phyloP scores from a whole-genome alignment of 37 sponge, comb jelly and placozoan genomes.

The Mnemiopsis leidyi region DNA sequence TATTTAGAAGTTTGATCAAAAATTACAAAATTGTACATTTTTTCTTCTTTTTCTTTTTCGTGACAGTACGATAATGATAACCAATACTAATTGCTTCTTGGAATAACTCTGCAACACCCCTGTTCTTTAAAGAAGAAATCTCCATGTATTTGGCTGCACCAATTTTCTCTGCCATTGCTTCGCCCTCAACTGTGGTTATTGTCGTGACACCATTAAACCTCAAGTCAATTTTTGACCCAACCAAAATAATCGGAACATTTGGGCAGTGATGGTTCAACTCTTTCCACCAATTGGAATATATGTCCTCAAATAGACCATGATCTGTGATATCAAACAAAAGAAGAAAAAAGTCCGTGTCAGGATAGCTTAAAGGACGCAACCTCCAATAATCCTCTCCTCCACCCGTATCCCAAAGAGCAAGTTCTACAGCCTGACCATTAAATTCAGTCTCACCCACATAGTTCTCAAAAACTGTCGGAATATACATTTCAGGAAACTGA shows the following conservation, averaged over 20 bases:
- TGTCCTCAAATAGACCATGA: background rate
- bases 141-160: slow-evolving; percentile 38
- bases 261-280: background rate
- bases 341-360: background rate
- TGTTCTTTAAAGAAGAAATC: background rate
- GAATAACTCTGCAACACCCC: background rate
- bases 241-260: background rate
- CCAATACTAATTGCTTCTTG: background rate
- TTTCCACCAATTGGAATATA: background rate
- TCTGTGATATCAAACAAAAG: background rate
- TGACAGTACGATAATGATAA: background rate
- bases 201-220: background rate
- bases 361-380: background rate
- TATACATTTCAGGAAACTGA: background rate
- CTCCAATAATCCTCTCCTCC: slow-evolving; percentile 2
- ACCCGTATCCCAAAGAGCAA: slow-evolving; percentile 1
- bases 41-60: background rate
- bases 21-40: background rate
- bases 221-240: background rate
- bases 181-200: background rate
- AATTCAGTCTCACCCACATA: background rate
- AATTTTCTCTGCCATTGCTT: slow-evolving; percentile 5
- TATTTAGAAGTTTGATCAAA: too few relatives aligned
- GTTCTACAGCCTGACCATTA: background rate
- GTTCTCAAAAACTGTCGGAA: slow-evolving; percentile 49